Evolutionary conservation across 2,113 vertebrate species (phyloP).

Genomic region (Pleuronectes platessa): DNA sequence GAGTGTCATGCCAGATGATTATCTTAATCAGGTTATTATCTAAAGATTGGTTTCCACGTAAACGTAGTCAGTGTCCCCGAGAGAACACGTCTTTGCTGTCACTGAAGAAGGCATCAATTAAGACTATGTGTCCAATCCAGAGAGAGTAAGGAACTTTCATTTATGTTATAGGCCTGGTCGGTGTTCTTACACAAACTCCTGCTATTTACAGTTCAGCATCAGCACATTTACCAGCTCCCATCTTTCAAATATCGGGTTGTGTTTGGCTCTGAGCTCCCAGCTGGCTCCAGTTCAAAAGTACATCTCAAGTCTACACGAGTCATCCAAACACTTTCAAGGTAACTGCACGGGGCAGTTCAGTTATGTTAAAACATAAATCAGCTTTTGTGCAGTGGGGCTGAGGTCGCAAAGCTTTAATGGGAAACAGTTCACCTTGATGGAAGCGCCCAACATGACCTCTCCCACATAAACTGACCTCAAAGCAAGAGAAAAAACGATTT

Average conservation of each 20-base stretch:
- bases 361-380: constrained; percentile 22
- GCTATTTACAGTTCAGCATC: too few relatives aligned
- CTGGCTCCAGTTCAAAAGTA: constrained; percentile 51
- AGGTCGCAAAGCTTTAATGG: not conserved
- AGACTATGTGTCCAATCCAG: too few relatives aligned
- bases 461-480: constrained; percentile 3
- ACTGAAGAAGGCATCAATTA: too few relatives aligned
- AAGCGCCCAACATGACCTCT: constrained; percentile 21
- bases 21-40: too few relatives aligned
- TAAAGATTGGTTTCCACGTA: too few relatives aligned
- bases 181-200: too few relatives aligned
- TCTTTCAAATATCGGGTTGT: constrained; percentile 6
- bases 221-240: too few relatives aligned
- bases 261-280: constrained; percentile 10
- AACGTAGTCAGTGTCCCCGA: too few relatives aligned
- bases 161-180: too few relatives aligned
- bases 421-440: constrained; percentile 28
- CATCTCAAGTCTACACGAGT: constrained; percentile 21
- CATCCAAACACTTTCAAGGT: constrained; percentile 45
- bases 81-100: too few relatives aligned
- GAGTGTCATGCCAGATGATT: too few relatives aligned
- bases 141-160: too few relatives aligned
- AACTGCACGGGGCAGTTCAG: constrained; percentile 31
- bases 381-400: constrained; percentile 11
- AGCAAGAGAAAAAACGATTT: constrained; percentile 31